Evolutionary conservation across 2,113 vertebrate species (phyloP).

Genomic region (Australoheros scitulus): DNA sequence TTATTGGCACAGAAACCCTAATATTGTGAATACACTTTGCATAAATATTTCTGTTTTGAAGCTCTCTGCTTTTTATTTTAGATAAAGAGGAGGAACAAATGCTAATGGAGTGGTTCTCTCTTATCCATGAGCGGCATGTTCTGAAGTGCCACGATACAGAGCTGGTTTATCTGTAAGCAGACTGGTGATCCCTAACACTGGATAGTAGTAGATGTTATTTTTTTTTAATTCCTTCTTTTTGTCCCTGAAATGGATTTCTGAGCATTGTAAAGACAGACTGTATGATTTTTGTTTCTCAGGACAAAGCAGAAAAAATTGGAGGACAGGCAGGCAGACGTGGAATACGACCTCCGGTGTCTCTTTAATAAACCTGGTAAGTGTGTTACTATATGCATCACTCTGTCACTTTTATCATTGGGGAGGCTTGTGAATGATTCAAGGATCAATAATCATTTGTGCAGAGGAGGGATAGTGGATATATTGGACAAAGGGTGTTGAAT

Average conservation of each 20-base stretch:
- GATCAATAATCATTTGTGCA: background rate
- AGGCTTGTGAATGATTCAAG: background rate
- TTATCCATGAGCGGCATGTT: slow-evolving; percentile 88
- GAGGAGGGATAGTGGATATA: background rate
- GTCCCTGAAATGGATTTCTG: background rate
- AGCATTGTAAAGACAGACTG: rapidly evolving
- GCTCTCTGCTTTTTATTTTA: slow-evolving; percentile 63
- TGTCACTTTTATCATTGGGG: background rate
- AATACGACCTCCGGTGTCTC: slow-evolving; percentile 89
- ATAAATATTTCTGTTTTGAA: background rate
- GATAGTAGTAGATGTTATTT: no score
- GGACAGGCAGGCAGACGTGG: slow-evolving; percentile 90
- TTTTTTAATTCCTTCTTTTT: no score
- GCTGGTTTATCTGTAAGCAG: slow-evolving; percentile 90
- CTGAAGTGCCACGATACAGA: slow-evolving; percentile 87
- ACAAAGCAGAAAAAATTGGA: slow-evolving; percentile 91
- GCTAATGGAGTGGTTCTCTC: slow-evolving; percentile 90
- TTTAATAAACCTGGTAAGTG: slow-evolving; percentile 90
- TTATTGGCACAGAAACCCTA: background rate
- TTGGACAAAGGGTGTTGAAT: background rate
- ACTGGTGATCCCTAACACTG: background rate
- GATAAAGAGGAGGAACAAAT: slow-evolving; percentile 85
- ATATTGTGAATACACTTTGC: rapidly evolving
- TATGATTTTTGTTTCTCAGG: slow-evolving; percentile 67
- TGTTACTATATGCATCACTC: background rate